Evolutionary conservation across 2,113 vertebrate species (phyloP).

Genomic region (Hippocampus zosterae): DNA sequence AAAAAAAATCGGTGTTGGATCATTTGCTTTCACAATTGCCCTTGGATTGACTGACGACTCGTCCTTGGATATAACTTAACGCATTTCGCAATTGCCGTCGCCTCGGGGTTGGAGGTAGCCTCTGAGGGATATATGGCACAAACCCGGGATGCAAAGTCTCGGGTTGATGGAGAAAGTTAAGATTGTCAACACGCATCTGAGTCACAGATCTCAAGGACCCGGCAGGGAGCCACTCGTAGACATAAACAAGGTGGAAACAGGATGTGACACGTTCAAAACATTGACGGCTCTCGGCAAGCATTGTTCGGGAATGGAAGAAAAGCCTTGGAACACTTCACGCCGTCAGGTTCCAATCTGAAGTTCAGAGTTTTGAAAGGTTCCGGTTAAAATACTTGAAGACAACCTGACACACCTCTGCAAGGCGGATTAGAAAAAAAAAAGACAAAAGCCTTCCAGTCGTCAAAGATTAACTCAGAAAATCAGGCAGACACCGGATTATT

Average conservation of each 20-base stretch:
- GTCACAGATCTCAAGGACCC: background rate
- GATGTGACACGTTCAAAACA: background rate
- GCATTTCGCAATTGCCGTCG: background rate
- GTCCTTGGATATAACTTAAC: background rate
- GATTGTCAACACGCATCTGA: background rate
- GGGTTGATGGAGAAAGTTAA: background rate
- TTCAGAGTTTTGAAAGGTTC: background rate
- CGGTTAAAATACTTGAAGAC: conserved; percentile 15
- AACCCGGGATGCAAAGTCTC: background rate
- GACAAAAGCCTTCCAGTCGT: conserved; percentile 36
- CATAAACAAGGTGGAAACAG: background rate
- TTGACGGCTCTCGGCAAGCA: background rate
- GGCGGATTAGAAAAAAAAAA: conserved; percentile 12
- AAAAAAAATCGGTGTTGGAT: no score
- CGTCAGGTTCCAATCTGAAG: background rate
- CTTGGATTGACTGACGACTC: background rate
- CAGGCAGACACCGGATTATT: conserved; percentile 20
- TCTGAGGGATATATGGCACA: background rate
- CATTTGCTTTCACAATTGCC: no score
- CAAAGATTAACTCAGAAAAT: conserved; percentile 29
- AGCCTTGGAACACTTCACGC: background rate
- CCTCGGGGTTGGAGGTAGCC: background rate
- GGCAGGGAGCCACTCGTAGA: background rate
- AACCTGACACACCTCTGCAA: conserved; percentile 2
- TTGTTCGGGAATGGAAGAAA: background rate